These are phyloP conservation scores for Calephelis virginiensis DNA, from an alignment of 1,140 invertebrate species.

Conservation along the genomic window DNA sequence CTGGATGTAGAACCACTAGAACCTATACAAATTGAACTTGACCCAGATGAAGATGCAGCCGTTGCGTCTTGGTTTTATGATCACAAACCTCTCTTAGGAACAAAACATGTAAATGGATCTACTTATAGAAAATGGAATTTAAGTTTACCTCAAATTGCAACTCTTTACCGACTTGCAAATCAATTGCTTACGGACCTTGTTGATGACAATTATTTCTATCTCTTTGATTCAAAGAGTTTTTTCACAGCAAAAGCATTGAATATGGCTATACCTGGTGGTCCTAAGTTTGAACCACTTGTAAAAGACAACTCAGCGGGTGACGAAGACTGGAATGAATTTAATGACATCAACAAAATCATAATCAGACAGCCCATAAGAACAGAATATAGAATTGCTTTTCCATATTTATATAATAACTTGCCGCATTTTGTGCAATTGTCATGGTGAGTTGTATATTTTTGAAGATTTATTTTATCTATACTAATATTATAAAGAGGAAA, in stretches of 20 bases:
- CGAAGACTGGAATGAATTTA: conserved; percentile 99
- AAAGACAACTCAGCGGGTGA: conserved; percentile 98
- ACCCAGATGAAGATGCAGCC: conserved; percentile 95
- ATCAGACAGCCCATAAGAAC: conserved; percentile 98
- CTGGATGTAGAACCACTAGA: conserved; percentile 99
- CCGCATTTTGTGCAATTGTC: conserved; percentile 97
- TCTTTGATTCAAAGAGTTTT: conserved; percentile 99
- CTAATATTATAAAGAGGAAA: too few species aligned
- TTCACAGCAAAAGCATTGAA: conserved; percentile 99
- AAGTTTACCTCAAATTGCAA: conserved; percentile 97
- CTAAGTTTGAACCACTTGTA: conserved; percentile 99
- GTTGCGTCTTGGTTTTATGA: conserved; percentile 99
- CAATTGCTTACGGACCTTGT: conserved; percentile 99
- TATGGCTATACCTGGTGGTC: conserved; percentile 99
- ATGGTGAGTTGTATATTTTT: conserved; percentile 83
- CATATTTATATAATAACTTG: conserved; percentile 99
- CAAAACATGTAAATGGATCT: conserved; percentile 96
- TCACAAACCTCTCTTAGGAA: conserved; percentile 96
- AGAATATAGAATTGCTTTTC: conserved; percentile 99
- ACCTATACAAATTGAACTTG: conserved; percentile 99
- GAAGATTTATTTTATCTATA: too few species aligned
- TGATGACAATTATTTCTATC: conserved; percentile 99
- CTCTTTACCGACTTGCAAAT: conserved; percentile 97
- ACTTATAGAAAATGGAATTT: conserved; percentile 98
- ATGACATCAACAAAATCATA: conserved; percentile 99